Conservation (phyloP, 2,797 vertebrate species). For the Margarornis squamiger region DNA sequence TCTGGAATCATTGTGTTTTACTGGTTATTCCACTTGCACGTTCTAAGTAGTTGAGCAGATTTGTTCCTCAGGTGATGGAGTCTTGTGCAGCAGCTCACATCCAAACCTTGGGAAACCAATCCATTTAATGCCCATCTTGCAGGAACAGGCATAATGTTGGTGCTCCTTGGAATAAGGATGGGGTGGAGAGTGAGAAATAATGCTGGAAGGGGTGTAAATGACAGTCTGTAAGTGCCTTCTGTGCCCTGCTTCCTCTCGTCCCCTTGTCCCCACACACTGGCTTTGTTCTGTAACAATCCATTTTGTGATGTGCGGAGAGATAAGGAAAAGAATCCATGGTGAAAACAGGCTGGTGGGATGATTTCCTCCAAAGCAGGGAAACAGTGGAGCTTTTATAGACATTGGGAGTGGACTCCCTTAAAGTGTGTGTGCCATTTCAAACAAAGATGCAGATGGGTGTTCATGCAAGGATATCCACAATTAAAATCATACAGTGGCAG, state of each 20-base stretch:
- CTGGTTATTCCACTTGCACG: neutral
- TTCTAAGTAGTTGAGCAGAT: neutral
- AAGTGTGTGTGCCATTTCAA: neutral
- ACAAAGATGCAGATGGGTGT: neutral
- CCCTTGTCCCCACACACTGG: accelerated
- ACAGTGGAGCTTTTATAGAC: neutral
- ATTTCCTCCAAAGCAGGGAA: neutral
- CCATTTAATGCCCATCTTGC: neutral
- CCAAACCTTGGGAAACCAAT: neutral
- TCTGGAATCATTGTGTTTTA: neutral
- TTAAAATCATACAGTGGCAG: neutral
- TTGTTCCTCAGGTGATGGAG: neutral
- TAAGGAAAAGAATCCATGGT: neutral
- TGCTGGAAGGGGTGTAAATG: neutral
- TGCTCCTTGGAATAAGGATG: neutral
- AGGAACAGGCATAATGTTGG: neutral
- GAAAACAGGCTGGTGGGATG: neutral
- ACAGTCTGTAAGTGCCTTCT: neutral
- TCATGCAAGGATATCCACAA: neutral
- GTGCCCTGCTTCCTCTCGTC: neutral
- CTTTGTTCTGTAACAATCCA: neutral
- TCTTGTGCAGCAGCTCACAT: neutral
- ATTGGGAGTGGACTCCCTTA: neutral
- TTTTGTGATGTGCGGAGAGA: accelerated
- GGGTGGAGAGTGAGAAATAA: neutral